phyloP scores from a whole-genome alignment of 1,140 invertebrate genomes.

The Pteromalus puparum region DNA sequence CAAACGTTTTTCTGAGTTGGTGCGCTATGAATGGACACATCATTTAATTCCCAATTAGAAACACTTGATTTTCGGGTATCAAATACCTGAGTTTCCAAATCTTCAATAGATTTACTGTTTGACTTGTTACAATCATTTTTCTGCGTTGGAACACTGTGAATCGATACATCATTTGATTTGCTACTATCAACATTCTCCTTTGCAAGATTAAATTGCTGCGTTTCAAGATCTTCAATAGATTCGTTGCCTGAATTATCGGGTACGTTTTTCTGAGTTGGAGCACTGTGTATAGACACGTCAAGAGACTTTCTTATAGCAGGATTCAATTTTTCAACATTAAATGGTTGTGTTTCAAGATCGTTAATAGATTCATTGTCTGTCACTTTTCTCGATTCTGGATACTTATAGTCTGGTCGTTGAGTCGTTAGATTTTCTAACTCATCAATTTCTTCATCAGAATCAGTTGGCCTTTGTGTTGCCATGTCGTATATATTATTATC shows the following conservation, averaged over 20 bases:
- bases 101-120: not conserved
- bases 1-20: not conserved
- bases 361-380: not conserved
- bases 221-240: conserved; percentile 40
- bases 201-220: conserved; percentile 25
- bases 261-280: conserved; percentile 14
- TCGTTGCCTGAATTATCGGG: not conserved
- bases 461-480: conserved; percentile 48
- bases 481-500: conserved; percentile 44
- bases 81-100: conserved; percentile 41
- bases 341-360: conserved; percentile 37
- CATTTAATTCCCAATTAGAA: not conserved
- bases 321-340: not conserved
- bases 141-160: not conserved
- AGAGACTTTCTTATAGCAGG: not conserved
- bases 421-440: not conserved
- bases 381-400: not conserved
- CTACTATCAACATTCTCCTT: not conserved
- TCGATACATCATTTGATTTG: not conserved
- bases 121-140: not conserved
- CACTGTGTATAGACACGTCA: conserved; percentile 22
- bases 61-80: not conserved
- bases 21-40: not conserved
- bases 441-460: not conserved
- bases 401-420: not conserved